Percentiles rank a stretch among this genome's conserved stretches.
Evolutionary conservation across 2,888 invertebrate species (phyloP).

Genomic region (Metopia argyrocephala): DNA sequence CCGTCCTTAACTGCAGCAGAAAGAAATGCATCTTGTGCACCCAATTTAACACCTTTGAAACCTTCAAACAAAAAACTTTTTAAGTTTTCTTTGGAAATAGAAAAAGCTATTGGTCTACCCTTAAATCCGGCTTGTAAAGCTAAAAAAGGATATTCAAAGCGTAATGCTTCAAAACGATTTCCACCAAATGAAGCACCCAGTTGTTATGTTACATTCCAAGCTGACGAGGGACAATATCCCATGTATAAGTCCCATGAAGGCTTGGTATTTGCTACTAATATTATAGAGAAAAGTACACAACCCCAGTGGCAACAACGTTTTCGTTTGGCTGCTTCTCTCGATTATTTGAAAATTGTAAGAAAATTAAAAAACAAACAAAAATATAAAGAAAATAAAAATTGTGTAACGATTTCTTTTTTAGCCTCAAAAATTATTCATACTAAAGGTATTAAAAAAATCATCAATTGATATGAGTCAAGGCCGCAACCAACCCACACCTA

Average conservation of each 20-base stretch:
- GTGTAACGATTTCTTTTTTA: constrained; percentile 69
- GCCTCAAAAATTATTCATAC: constrained; percentile 81
- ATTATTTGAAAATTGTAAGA: constrained; percentile 80
- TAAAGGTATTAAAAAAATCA: constrained; percentile 82
- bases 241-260: constrained; percentile 76
- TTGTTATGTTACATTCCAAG: constrained; percentile 83
- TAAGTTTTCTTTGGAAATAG: constrained; percentile 80
- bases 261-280: constrained; percentile 79
- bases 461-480: constrained; percentile 77
- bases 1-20: background rate
- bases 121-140: constrained; percentile 73
- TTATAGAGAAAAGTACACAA: constrained; percentile 79
- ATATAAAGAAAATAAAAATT: background rate
- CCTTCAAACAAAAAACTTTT: constrained; percentile 65
- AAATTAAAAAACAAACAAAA: background rate
- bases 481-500: constrained; percentile 78
- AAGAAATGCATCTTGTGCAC: constrained; percentile 11
- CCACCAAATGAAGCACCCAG: constrained; percentile 80
- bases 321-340: constrained; percentile 79
- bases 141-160: constrained; percentile 70
- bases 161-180: constrained; percentile 72
- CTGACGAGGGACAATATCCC: constrained; percentile 70
- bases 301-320: constrained; percentile 81
- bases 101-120: constrained; percentile 81
- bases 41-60: constrained; percentile 35